A percentile compares a stretch with the other conserved stretches of the same genome.
These are phyloP conservation scores for Semicossyphus pulcher DNA, from an alignment of 2,113 vertebrate genomes.

Conservation along the genomic window DNA sequence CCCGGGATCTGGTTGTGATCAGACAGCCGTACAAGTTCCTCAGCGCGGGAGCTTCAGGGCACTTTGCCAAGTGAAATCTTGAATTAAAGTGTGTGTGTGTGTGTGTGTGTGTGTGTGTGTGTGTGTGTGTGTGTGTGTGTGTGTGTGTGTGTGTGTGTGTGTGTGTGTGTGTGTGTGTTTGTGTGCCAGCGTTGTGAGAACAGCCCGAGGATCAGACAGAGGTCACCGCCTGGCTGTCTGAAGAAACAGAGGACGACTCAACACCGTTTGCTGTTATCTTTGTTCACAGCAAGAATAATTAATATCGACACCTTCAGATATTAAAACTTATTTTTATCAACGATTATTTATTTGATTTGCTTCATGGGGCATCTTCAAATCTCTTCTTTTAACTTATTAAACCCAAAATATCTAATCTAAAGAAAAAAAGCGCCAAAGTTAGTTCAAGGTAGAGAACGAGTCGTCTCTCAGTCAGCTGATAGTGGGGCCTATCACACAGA, in stretches of 20 bases:
- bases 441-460: too few relatives aligned
- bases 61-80: slow-evolving; percentile 8
- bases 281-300: background rate
- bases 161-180: background rate
- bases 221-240: slow-evolving; percentile 37
- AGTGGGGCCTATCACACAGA: too few relatives aligned
- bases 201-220: slow-evolving; percentile 35
- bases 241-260: slow-evolving; percentile 18
- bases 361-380: too few relatives aligned
- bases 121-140: slow-evolving; percentile 3
- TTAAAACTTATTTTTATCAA: too few relatives aligned
- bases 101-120: background rate
- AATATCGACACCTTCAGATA: too few relatives aligned
- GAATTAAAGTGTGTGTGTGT: slow-evolving; percentile 14
- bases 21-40: background rate
- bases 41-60: slow-evolving; percentile 3
- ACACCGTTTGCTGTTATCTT: background rate
- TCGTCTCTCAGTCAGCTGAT: too few relatives aligned
- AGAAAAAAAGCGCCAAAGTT: too few relatives aligned
- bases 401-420: too few relatives aligned
- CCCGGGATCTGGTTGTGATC: slow-evolving; percentile 1
- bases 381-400: too few relatives aligned
- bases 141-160: slow-evolving; percentile 6
- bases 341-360: too few relatives aligned
- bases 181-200: slow-evolving; percentile 33